These are phyloP conservation scores for Chirona hameri DNA, from an alignment of 2,888 invertebrate genomes.

Conservation along the genomic window DNA sequence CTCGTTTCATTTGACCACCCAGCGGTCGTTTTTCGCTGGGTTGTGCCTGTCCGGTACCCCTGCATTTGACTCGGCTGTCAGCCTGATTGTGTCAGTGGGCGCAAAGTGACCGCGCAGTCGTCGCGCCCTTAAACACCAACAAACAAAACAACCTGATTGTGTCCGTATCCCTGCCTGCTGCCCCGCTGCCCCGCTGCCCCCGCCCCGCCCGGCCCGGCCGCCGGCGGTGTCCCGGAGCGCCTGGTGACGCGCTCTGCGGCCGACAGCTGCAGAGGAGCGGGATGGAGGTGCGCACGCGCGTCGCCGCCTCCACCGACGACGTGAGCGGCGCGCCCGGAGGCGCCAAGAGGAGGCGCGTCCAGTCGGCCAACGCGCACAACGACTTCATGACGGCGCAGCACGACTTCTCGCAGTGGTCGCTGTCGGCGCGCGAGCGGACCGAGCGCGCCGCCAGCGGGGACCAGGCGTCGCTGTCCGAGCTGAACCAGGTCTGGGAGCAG, in stretches of 20 bases:
- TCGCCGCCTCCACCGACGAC: conserved; percentile 3
- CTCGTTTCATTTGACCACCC: too few relatives aligned
- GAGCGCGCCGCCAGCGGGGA: neutral
- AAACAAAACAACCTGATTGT: too few relatives aligned
- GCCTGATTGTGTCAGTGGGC: too few relatives aligned
- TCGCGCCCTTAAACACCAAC: too few relatives aligned
- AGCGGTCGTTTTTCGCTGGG: too few relatives aligned
- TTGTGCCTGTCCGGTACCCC: too few relatives aligned
- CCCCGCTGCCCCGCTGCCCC: neutral
- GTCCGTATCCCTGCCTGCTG: neutral
- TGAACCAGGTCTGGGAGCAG: neutral
- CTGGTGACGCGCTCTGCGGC: neutral
- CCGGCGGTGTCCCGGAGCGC: neutral
- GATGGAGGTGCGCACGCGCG: neutral
- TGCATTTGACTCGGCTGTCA: too few relatives aligned
- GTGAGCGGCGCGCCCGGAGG: neutral
- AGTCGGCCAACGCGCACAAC: conserved; percentile 27
- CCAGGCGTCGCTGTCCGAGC: neutral
- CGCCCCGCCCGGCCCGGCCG: neutral
- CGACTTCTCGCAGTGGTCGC: conserved; percentile 23
- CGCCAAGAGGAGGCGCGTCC: conserved; percentile 2
- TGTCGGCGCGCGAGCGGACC: neutral
- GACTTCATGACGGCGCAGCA: conserved; percentile 27
- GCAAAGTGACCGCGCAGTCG: too few relatives aligned
- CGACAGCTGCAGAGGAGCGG: conserved; percentile 12